These are phyloP conservation scores for Ectropis crepuscularia DNA, from an alignment of 2,888 invertebrate species.

Conservation along the genomic window DNA sequence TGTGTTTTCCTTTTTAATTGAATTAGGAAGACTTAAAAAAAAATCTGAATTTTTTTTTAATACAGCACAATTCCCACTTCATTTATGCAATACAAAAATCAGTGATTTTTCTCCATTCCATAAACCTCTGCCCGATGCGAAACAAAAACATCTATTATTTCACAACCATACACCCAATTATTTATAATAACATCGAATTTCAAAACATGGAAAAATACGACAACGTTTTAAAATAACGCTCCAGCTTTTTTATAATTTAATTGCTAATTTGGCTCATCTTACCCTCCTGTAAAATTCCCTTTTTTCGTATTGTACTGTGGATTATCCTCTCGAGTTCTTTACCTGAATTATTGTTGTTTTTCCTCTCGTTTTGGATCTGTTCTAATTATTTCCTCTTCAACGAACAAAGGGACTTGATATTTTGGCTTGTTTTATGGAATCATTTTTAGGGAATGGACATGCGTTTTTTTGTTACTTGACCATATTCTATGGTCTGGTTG, in stretches of 20 bases:
- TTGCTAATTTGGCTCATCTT: slow-evolving; percentile 76
- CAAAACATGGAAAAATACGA: slow-evolving; percentile 61
- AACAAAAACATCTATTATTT: slow-evolving; percentile 20
- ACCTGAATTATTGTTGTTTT: slow-evolving; percentile 73
- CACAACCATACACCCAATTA: slow-evolving; percentile 43
- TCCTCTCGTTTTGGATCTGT: slow-evolving; percentile 64
- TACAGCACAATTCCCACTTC: too few relatives aligned
- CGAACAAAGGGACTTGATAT: slow-evolving; percentile 63
- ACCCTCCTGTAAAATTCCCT: slow-evolving; percentile 52
- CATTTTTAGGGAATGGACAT: slow-evolving; percentile 18
- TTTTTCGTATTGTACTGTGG: slow-evolving; percentile 66
- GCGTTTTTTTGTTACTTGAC: not conserved
- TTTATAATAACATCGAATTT: slow-evolving; percentile 47
- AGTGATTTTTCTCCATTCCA: not conserved
- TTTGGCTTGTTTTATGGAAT: slow-evolving; percentile 24
- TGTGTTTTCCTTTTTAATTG: too few relatives aligned
- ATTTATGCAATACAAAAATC: too few relatives aligned
- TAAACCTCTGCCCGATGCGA: not conserved
- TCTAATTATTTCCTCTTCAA: slow-evolving; percentile 79
- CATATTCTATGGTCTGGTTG: slow-evolving; percentile 7
- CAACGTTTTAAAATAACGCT: slow-evolving; percentile 63
- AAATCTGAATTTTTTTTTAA: too few relatives aligned
- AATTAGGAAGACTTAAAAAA: too few relatives aligned
- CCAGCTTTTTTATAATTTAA: slow-evolving; percentile 72
- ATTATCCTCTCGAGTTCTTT: slow-evolving; percentile 59